Conservation (phyloP, 1,140 invertebrate genomes). For the Drosophila fuyamai region DNA sequence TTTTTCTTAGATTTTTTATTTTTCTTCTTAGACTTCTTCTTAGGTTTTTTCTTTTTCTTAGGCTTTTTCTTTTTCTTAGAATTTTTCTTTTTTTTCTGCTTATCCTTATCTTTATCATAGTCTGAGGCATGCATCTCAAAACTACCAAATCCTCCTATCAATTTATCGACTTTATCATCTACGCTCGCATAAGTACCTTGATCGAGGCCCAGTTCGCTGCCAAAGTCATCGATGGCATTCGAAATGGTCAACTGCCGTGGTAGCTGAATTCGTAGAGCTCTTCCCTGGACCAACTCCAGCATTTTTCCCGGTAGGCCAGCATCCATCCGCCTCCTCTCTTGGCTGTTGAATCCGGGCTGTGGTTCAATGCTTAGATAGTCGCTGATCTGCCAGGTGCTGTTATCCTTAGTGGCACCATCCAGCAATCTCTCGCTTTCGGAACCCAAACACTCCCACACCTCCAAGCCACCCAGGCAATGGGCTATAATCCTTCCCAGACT, state of each 20-base stretch:
- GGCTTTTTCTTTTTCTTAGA: constrained; percentile 27
- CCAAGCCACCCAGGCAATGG: constrained; percentile 81
- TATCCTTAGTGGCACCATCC: constrained; percentile 86
- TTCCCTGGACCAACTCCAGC: constrained; percentile 60
- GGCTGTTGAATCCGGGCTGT: constrained; percentile 26
- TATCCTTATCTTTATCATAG: constrained; percentile 47
- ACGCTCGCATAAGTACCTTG: constrained; percentile 78
- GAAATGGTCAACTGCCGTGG: constrained; percentile 64
- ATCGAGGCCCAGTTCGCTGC: constrained; percentile 51
- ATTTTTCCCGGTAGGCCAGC: constrained; percentile 46
- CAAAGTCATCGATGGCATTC: constrained; percentile 72
- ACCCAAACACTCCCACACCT: constrained; percentile 86
- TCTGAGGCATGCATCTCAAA: constrained; percentile 49
- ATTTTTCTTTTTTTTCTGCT: constrained; percentile 35
- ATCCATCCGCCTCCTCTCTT: constrained; percentile 52
- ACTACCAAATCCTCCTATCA: constrained; percentile 63
- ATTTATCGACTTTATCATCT: constrained; percentile 81
- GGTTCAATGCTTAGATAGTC: constrained; percentile 86
- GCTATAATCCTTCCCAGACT: constrained; percentile 57
- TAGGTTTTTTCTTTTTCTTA: constrained; percentile 46
- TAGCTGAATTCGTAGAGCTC: constrained; percentile 60
- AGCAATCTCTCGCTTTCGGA: constrained; percentile 86
- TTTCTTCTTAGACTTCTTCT: constrained; percentile 49
- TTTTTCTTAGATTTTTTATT: constrained; percentile 49
- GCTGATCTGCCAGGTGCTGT: constrained; percentile 86